Conservation (phyloP, 2,888 invertebrate genomes). For the Dasypogon diadema region DNA sequence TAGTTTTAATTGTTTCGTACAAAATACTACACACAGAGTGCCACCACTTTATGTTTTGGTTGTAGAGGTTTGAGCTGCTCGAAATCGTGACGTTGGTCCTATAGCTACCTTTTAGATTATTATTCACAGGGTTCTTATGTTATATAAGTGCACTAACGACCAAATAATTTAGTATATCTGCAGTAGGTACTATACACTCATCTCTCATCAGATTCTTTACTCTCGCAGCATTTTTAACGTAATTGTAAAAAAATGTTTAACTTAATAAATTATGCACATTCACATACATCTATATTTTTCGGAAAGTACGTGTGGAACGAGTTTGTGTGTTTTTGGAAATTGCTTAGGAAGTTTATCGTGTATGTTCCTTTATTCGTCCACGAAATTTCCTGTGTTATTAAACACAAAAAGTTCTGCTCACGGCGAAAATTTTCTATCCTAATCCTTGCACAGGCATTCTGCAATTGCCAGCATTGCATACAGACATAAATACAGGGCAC, state of each 20-base stretch:
- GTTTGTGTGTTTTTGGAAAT: constrained; percentile 28
- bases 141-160: too few relatives aligned
- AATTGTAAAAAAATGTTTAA: too few relatives aligned
- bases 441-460: not conserved
- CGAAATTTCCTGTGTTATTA: constrained; percentile 48
- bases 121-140: too few relatives aligned
- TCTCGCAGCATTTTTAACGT: too few relatives aligned
- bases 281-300: constrained; percentile 6
- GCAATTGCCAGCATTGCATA: not conserved
- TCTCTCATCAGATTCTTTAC: too few relatives aligned
- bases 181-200: too few relatives aligned
- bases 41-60: too few relatives aligned
- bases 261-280: constrained; percentile 1
- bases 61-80: too few relatives aligned
- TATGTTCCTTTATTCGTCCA: constrained; percentile 42
- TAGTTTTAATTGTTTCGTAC: too few relatives aligned
- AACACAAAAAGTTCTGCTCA: constrained; percentile 40
- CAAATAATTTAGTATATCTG: constrained; percentile 9
- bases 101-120: too few relatives aligned
- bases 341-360: constrained; percentile 40
- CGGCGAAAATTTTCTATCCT: constrained; percentile 24
- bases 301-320: constrained; percentile 34
- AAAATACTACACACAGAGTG: too few relatives aligned
- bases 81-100: too few relatives aligned
- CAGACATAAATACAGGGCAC: not conserved